These are phyloP conservation scores for Leptoclinus maculatus DNA, from an alignment of 2,797 vertebrate genomes.

Conservation along the genomic window DNA sequence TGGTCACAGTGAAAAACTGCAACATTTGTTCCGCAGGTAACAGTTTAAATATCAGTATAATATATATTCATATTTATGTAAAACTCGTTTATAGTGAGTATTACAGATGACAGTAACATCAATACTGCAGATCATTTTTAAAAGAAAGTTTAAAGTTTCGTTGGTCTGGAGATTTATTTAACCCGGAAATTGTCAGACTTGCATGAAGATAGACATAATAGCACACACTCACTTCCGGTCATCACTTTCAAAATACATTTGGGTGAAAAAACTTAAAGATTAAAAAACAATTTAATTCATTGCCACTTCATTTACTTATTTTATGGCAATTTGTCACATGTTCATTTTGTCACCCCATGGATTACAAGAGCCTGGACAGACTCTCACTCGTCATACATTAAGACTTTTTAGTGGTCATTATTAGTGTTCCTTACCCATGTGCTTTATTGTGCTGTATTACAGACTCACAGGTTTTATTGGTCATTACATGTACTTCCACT, in stretches of 20 bases:
- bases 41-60: background rate
- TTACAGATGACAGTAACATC: background rate
- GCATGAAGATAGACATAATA: background rate
- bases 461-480: background rate
- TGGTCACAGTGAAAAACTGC: conserved; percentile 4
- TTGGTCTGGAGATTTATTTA: background rate
- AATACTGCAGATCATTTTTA: background rate
- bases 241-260: background rate
- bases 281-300: background rate
- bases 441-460: background rate
- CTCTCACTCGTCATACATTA: background rate
- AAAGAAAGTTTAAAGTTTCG: background rate
- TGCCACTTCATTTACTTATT: background rate
- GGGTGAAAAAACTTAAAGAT: background rate
- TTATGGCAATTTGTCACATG: background rate
- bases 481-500: background rate
- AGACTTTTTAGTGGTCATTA: background rate
- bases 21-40: background rate
- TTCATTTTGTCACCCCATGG: background rate
- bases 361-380: background rate
- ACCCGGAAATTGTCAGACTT: background rate
- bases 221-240: background rate
- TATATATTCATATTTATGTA: background rate
- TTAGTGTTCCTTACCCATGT: background rate
- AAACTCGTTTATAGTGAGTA: background rate